Percentiles rank a stretch among this genome's conserved stretches.
These are phyloP conservation scores for Ostrea denselamellosa DNA, from an alignment of 1,140 invertebrate species.

Conservation along the genomic window DNA sequence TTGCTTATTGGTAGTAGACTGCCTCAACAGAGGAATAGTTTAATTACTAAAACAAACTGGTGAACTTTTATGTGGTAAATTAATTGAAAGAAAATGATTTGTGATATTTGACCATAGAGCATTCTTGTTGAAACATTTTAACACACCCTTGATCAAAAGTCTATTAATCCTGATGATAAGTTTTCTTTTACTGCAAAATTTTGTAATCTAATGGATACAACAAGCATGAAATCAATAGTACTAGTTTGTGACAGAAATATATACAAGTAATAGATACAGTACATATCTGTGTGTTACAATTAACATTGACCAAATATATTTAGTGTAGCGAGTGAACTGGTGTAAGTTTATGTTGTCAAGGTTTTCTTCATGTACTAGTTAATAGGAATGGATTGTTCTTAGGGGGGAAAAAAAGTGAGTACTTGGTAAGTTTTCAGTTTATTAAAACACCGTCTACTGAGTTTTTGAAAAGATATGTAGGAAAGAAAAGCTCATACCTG, in stretches of 20 bases:
- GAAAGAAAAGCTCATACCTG: not conserved
- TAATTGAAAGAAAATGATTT: not conserved
- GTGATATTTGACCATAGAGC: not conserved
- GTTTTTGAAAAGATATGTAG: not conserved
- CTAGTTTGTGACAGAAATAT: not conserved
- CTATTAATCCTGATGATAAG: not conserved
- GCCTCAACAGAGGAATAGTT: not conserved
- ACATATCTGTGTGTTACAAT: not conserved
- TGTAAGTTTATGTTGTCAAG: not conserved
- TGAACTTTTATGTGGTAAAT: not conserved
- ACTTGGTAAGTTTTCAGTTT: not conserved
- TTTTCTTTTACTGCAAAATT: not conserved
- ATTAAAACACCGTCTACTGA: not conserved
- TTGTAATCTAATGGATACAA: not conserved
- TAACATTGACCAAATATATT: constrained; percentile 10
- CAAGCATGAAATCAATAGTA: not conserved
- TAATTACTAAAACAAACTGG: too few species aligned
- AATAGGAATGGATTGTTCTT: not conserved
- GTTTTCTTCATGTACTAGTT: not conserved
- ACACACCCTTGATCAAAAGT: not conserved
- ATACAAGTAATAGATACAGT: not conserved
- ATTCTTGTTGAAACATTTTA: not conserved
- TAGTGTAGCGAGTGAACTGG: not conserved
- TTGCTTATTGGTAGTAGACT: not conserved
- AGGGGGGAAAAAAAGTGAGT: not conserved